These are phyloP conservation scores for Heptranchias perlo DNA, from an alignment of 2,113 vertebrate genomes.

Conservation along the genomic window DNA sequence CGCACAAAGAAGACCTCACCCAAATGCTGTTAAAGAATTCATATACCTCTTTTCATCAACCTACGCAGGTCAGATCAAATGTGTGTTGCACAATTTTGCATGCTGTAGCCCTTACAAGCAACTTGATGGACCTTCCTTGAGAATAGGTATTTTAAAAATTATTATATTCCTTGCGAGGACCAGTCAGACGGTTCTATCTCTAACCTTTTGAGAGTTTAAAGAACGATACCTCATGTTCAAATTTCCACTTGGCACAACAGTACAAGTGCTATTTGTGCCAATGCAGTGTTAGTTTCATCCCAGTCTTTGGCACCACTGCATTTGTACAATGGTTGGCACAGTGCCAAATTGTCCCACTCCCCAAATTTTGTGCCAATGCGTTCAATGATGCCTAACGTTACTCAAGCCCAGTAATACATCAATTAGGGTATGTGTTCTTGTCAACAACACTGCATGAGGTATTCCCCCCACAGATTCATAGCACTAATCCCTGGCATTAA, in stretches of 20 bases:
- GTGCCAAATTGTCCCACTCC: neutral
- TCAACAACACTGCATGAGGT: neutral
- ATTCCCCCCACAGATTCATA: neutral
- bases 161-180: neutral
- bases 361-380: neutral
- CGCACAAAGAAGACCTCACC: neutral
- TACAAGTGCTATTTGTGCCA: neutral
- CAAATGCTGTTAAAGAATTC: constrained; percentile 17
- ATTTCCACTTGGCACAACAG: neutral
- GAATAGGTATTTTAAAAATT: neutral
- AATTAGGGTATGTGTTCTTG: neutral
- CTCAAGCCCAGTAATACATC: neutral
- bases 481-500: neutral
- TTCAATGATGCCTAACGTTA: neutral
- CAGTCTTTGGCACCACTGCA: neutral
- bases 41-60: neutral
- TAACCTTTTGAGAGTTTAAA: neutral
- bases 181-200: neutral
- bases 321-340: neutral
- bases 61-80: neutral
- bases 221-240: neutral
- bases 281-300: neutral
- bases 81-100: neutral
- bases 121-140: neutral
- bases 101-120: neutral